Evolutionary conservation across 2,797 vertebrate species (phyloP), one percentile per base, ranked within the genome.

Genomic region (Sebastiscus albofasciatus): DNA sequence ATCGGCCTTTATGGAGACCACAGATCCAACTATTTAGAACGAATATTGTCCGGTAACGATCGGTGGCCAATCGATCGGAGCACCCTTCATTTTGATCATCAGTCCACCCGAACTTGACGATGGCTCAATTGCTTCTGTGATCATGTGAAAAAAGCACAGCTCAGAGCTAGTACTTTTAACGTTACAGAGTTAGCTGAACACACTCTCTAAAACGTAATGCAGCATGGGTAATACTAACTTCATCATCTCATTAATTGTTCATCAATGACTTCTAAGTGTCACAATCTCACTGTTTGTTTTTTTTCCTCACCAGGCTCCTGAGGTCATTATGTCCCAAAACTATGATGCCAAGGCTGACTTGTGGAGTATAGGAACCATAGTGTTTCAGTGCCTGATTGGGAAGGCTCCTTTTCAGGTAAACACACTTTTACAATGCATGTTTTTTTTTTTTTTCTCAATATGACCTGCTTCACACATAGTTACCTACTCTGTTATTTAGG

Each of bases 311-410:
- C 83, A 99, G 99, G 98, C 99, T 75, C 99, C 99, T 4, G 98
- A 99, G 90, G 99, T 99, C 74, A 99, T 99, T 79, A 99, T 99
- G 99, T 99, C 98, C 34, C 98, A 99, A 85, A 98, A 95, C 91
- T 99, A 99, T 0, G 98, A 99, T 60, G 98, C 98, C 89, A 99
- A 99, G 94, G 99, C 98, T 1, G 99, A 99, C 82, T 93, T 99
- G 87, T 99, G 99, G 99, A 99, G 99, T 89, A 98, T 99, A 71
- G 98, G 99, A 89, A 99, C 99, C 81, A 99, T 99, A 10, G 96
- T 99, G 83, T 99, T 97, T 94, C 99, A 99, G 95, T 99, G 99
- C 87, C 94, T 99, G 87, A 99, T 97, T 1, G 99, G 99, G 52
- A 99, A 98, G 89, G 98, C 99, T 39, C 99, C 98, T 13, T 99